Conservation (phyloP, 2,113 vertebrate genomes). For the Hemibagrus wyckioides region DNA sequence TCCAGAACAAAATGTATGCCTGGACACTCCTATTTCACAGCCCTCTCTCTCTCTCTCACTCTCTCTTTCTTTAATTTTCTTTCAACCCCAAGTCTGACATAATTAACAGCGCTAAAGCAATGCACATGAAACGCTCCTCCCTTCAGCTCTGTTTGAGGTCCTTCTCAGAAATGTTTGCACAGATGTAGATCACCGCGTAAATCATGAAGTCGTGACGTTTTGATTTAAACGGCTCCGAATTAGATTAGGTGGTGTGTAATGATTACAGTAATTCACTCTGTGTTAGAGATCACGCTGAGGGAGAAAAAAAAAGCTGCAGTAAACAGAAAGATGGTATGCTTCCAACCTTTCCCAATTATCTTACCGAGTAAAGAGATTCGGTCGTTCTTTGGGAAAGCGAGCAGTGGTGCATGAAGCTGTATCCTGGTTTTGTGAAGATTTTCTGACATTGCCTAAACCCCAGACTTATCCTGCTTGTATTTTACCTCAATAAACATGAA, state of each 20-base stretch:
- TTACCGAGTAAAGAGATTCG: not conserved
- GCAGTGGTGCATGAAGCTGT: not conserved
- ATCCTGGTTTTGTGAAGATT: slow-evolving; percentile 33
- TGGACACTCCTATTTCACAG: slow-evolving; percentile 53
- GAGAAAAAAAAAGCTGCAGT: not conserved
- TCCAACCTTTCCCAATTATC: not conserved
- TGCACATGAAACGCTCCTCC: slow-evolving; percentile 5
- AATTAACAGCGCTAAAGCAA: slow-evolving; percentile 28
- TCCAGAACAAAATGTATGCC: slow-evolving; percentile 69
- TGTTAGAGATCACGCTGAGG: not conserved
- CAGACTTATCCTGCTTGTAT: slow-evolving; percentile 36
- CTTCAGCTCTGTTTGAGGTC: not conserved
- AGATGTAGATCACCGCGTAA: slow-evolving; percentile 30
- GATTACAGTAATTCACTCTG: slow-evolving; percentile 31
- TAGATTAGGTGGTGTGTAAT: slow-evolving; percentile 33
- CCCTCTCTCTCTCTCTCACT: slow-evolving; percentile 30
- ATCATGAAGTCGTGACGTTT: slow-evolving; percentile 19
- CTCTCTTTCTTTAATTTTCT: slow-evolving; percentile 14
- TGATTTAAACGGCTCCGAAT: slow-evolving; percentile 43
- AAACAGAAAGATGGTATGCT: not conserved
- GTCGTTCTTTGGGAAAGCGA: not conserved
- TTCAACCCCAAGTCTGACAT: not conserved
- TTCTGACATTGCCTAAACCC: slow-evolving; percentile 36
- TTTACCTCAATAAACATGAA: slow-evolving; percentile 47
- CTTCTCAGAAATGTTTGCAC: slow-evolving; percentile 35